Base-by-base conservation (phyloP, 1,140 invertebrate genomes). In the Cydia strobilella region DNA sequence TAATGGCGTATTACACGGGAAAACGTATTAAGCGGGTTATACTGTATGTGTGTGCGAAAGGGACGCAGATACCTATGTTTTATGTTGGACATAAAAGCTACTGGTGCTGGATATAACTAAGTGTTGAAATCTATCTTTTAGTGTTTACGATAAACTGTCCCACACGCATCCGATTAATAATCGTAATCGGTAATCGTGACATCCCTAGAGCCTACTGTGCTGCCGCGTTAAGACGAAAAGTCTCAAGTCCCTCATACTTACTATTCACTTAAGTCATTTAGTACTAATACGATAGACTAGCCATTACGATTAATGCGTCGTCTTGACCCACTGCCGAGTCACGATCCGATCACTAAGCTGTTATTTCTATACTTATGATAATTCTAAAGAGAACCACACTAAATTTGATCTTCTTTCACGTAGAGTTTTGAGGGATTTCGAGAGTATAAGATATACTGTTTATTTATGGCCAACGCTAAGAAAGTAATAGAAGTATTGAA, bases 301-400 rank as follows among this genome's bases (percentile, higher is more conserved):
- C 81, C 76, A 83, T 82, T 83, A 84, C 78, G 76, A 83, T 84
- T 82, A 78, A 82, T 86, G 79, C 78, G 81, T 81, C 83, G 78
- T 79, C 79, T 84, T 85, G 85, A 87, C 86, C 87, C 77, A 84
- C 79, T 85, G 79, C 45, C 82, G 59, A 82, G 82, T 86, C 84
- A 86, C 86, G 81, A 89, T 72, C 75, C 63, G 74, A 76, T 77
- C 48, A 71, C 54, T n/a, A n/a, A n/a, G n/a, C n/a, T 59, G 54
- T 59, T 59, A 59, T 23, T 59, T n/a, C 20, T 59, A 59, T 59
- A 59, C 18, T 59, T 54, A 54, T n/a, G 48, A 18, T 18, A n/a
- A n/a, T n/a, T 18, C 48, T 54, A 15, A 42, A 73, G 39, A 23
- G 15, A 23, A 66, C 48, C 59, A 59, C n/a, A 63, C 13, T 54